phyloP scores from a whole-genome alignment of 2,888 invertebrate genomes.

The Ypsolopha sequella region DNA sequence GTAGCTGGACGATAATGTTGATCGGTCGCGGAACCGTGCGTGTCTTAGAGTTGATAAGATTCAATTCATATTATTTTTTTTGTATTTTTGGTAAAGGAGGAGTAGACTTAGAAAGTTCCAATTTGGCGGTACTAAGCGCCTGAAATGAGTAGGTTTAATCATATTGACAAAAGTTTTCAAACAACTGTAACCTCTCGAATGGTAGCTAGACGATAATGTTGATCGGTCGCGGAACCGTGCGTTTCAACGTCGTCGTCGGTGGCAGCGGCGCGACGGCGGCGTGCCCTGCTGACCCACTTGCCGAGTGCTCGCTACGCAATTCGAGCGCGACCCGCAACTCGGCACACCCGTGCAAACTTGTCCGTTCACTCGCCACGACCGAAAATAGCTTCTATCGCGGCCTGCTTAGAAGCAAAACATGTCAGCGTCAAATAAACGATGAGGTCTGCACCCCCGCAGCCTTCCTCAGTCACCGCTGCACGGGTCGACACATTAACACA shows the following conservation, averaged over 20 bases:
- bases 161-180: background rate
- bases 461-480: background rate
- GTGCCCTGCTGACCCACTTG: slow-evolving; percentile 66
- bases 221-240: background rate
- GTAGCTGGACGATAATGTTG: background rate
- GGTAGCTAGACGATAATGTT: background rate
- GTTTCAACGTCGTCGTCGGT: slow-evolving; percentile 10
- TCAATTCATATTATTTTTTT: too few species aligned
- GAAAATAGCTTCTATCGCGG: background rate
- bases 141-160: background rate
- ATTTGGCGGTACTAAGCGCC: too few species aligned
- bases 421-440: background rate
- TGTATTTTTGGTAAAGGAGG: too few species aligned
- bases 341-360: slow-evolving; percentile 2
- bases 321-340: slow-evolving; percentile 47
- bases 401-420: background rate
- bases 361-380: background rate
- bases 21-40: background rate
- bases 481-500: background rate
- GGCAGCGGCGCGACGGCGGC: slow-evolving; percentile 30
- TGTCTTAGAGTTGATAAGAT: too few species aligned
- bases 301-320: slow-evolving; percentile 60
- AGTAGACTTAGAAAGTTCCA: too few species aligned
- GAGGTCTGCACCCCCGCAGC: background rate
- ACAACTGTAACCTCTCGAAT: background rate